Evolutionary conservation across 2,113 vertebrate genomes (phyloP).

Genomic region (Anolis sagrei): DNA sequence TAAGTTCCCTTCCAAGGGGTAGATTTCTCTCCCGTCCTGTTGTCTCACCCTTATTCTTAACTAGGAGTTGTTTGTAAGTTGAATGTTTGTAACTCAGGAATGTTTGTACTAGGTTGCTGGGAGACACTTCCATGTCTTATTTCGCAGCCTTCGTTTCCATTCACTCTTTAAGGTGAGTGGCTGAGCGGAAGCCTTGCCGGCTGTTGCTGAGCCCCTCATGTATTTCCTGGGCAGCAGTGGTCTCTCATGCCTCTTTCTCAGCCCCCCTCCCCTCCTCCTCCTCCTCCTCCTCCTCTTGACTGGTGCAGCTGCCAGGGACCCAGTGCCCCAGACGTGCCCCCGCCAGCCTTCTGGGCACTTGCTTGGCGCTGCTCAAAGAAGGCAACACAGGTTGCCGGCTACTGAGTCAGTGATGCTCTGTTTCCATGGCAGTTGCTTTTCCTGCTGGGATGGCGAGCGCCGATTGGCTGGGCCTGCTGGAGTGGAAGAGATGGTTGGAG

Average conservation of each 20-base stretch:
- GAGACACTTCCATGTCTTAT: background rate
- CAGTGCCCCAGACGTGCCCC: background rate
- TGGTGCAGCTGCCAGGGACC: background rate
- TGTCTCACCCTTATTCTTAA: too few relatives aligned
- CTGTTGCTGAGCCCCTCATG: background rate
- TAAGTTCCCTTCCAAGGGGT: too few relatives aligned
- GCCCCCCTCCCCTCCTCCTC: background rate
- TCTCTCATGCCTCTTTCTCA: too few relatives aligned
- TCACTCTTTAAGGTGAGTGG: too few relatives aligned
- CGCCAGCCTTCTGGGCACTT: background rate
- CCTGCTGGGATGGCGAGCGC: conserved; percentile 32
- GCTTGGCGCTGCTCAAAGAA: background rate
- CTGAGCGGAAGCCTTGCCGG: background rate
- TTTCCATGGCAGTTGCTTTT: conserved; percentile 48
- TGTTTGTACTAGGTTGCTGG: background rate
- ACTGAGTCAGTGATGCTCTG: background rate
- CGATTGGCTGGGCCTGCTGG: conserved; percentile 19
- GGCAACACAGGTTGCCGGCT: background rate
- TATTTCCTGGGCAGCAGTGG: too few relatives aligned
- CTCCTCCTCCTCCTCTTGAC: background rate
- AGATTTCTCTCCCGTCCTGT: too few relatives aligned
- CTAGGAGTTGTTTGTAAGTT: too few relatives aligned
- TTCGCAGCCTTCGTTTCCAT: too few relatives aligned
- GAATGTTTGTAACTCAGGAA: too few relatives aligned
- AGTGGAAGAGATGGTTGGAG: conserved; percentile 21